Conservation (phyloP, 2,888 invertebrate species). For the Callyntrura sp. region DNA sequence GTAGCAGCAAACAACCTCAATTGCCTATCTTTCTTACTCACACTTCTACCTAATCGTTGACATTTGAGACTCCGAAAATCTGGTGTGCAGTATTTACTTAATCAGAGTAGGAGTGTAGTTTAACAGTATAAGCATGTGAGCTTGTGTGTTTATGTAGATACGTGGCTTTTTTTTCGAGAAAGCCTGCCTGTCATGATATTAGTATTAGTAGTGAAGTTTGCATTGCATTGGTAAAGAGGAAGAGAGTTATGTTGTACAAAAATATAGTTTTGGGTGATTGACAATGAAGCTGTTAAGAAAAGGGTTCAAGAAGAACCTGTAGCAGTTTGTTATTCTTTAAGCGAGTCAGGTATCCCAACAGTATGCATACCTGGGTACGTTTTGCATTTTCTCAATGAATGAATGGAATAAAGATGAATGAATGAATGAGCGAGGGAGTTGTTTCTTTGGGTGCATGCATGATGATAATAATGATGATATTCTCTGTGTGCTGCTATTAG, state of each 20-base stretch:
- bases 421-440: constrained; percentile 77
- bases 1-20: constrained; percentile 15
- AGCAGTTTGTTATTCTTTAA: constrained; percentile 57
- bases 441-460: constrained; percentile 55
- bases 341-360: constrained; percentile 56
- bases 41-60: constrained; percentile 1
- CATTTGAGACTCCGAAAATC: constrained; percentile 56
- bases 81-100: constrained; percentile 7
- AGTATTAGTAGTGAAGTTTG: not conserved
- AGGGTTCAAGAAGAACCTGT: constrained; percentile 77
- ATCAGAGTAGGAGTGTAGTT: constrained; percentile 22
- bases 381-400: constrained; percentile 73
- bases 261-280: constrained; percentile 65
- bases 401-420: constrained; percentile 58
- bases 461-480: constrained; percentile 48
- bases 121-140: not conserved
- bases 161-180: no score
- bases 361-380: constrained; percentile 46
- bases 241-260: not conserved
- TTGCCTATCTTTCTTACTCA: constrained; percentile 16
- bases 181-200: no score
- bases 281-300: constrained; percentile 69
- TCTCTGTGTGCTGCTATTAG: no score
- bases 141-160: no score
- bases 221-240: not conserved